These are phyloP conservation scores for Epizoanthus rinbou DNA, from an alignment of 92 coral and sea anemone genomes.

Conservation along the genomic window DNA sequence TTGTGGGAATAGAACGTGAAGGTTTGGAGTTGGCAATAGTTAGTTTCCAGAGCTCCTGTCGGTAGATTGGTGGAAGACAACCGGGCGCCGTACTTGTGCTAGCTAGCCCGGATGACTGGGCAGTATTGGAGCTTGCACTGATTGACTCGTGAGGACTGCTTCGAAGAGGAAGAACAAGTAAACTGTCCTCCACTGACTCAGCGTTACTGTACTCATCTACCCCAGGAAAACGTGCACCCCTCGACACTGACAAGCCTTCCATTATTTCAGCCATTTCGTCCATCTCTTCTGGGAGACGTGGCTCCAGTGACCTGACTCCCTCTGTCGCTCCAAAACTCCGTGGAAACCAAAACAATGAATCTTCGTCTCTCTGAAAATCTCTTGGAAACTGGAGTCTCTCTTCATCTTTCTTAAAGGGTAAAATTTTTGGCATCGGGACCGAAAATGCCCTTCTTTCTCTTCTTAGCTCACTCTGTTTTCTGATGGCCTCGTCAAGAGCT, in stretches of 20 bases:
- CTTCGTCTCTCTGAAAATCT: slow-evolving; percentile 62
- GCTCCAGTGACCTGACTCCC: not conserved
- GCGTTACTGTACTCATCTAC: not conserved
- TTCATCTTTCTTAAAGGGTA: slow-evolving; percentile 62
- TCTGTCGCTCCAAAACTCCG: slow-evolving; percentile 9
- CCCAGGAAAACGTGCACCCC: not conserved
- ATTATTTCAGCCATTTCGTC: slow-evolving; percentile 12
- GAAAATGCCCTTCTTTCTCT: slow-evolving; percentile 50
- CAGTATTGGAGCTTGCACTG: not conserved
- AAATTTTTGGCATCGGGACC: slow-evolving; percentile 61
- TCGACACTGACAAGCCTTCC: slow-evolving; percentile 20
- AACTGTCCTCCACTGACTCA: not conserved
- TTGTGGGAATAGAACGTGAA: slow-evolving; percentile 27
- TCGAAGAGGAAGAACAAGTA: slow-evolving; percentile 32
- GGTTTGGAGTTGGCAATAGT: slow-evolving; percentile 39
- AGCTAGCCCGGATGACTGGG: not conserved
- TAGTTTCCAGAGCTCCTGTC: slow-evolving; percentile 66
- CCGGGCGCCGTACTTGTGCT: not conserved
- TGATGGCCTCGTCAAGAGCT: slow-evolving; percentile 58
- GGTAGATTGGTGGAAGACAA: slow-evolving; percentile 72
- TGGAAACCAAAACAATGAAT: slow-evolving; percentile 53
- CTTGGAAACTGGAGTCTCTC: slow-evolving; percentile 59
- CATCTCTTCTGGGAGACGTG: not conserved
- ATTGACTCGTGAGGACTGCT: not conserved
- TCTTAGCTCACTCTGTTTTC: slow-evolving; percentile 58